Percentiles rank a stretch among this genome's conserved stretches.
phyloP scores from a whole-genome alignment of 2,113 vertebrate species.

The Hydrolagus affinis region DNA sequence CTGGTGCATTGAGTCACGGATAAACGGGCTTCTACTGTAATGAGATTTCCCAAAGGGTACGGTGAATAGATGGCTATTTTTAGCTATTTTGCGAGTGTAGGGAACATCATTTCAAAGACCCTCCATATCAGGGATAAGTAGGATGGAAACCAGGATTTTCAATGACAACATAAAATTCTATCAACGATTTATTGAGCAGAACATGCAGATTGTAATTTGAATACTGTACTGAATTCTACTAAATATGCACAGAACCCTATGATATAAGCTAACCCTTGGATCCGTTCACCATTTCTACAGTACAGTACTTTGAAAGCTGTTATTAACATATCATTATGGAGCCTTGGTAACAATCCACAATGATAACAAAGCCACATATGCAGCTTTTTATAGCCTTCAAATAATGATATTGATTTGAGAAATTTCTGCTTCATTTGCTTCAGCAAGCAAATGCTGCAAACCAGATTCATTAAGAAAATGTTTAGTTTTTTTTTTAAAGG shows the following conservation, averaged over 20 bases:
- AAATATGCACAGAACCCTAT: background rate
- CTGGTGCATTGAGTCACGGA: no score
- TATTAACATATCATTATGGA: background rate
- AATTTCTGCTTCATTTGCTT: background rate
- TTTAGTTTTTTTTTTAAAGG: background rate
- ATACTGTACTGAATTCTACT: background rate
- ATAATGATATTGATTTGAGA: conserved; percentile 1
- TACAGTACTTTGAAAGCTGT: background rate
- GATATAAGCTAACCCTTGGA: background rate
- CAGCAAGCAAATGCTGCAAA: background rate
- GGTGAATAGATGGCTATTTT: no score
- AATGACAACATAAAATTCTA: background rate
- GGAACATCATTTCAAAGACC: no score
- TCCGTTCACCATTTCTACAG: background rate
- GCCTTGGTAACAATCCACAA: conserved; percentile 9
- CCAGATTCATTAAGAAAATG: background rate
- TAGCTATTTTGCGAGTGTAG: no score
- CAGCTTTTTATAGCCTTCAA: background rate
- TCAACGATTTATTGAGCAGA: background rate
- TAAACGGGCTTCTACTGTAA: no score
- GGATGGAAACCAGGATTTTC: background rate
- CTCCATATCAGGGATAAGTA: background rate
- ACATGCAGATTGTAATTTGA: background rate
- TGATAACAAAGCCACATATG: background rate
- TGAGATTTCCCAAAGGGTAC: no score